A percentile compares a stretch with the other conserved stretches of the same genome.
These are phyloP conservation scores for Cotesia typhae DNA, from an alignment of 1,140 invertebrate genomes.

Conservation along the genomic window DNA sequence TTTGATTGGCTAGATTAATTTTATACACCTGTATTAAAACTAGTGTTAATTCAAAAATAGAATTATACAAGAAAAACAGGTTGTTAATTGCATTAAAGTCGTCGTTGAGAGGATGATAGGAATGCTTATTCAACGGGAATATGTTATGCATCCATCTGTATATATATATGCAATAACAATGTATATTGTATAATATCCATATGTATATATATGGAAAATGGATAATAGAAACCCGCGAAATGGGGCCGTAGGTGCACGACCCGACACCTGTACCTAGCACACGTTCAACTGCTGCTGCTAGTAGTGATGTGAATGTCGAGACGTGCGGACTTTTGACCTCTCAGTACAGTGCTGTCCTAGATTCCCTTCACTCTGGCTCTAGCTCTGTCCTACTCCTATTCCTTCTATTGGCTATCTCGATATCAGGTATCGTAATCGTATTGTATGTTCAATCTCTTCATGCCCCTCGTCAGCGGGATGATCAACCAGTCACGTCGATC, in stretches of 20 bases:
- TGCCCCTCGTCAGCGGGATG: too few species aligned
- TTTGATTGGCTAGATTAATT: neutral
- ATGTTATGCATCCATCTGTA: too few species aligned
- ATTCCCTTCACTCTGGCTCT: slow-evolving; percentile 8
- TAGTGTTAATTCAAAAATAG: neutral
- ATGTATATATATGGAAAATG: neutral
- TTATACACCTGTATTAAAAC: neutral
- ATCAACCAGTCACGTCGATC: too few species aligned
- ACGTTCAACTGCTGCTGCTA: slow-evolving; percentile 16
- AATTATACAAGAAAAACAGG: slow-evolving; percentile 14
- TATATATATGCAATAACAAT: too few species aligned
- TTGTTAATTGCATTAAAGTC: slow-evolving; percentile 28
- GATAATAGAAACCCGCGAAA: slow-evolving; percentile 18
- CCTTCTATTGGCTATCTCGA: neutral
- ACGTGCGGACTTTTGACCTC: slow-evolving; percentile 35
- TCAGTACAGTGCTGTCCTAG: slow-evolving; percentile 21
- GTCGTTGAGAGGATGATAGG: neutral
- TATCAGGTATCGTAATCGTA: too few species aligned
- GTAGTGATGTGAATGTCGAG: slow-evolving; percentile 3
- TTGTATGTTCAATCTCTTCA: too few species aligned
- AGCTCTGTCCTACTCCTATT: slow-evolving; percentile 12
- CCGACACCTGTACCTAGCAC: slow-evolving; percentile 14
- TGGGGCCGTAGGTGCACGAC: slow-evolving; percentile 29
- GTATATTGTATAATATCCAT: slow-evolving; percentile 6
- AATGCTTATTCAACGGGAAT: neutral